Evolutionary conservation across 2,797 vertebrate species (phyloP), one percentile per base, ranked within the genome.

Genomic region (Yasuhikotakia modesta): DNA sequence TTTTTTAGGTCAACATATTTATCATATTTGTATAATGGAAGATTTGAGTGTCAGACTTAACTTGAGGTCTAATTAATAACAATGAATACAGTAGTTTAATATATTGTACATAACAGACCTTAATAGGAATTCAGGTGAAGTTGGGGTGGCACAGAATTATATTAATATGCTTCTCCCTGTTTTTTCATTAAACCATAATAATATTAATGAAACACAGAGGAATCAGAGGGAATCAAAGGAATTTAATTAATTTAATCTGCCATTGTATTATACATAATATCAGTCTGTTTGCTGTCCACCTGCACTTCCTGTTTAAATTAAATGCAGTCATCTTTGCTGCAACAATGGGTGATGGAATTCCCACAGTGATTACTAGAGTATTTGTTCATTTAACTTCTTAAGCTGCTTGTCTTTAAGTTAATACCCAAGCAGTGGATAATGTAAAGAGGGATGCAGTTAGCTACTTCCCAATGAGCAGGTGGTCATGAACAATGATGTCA

Each of bases 381-480:
- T 64, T 78, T 57, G 55, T 19, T 53, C 53, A 75, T 45, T 17
- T 71, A 76, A 12, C 21, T 19, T 22, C 21, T 14, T 76, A 58
- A 76, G 73, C 30, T 67, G 27, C 17, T 27, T 57, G 30, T 21
- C 57, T 75, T 55, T 55, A 48, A 53, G 22, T 57, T 83, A 24
- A 74, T 32, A 72, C 46, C 35, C 32, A 65, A 12, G 65, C 48
- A 79, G 55, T 17, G 45, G 22, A 79, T 78, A 65, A 80, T 80
- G 64, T 76, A 58, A 69, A 50, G 39, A 57, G 39, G 58, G n/a
- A 80, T 46, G 27, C 5, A 11, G 21, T 16, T 43, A 5, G 45
- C 30, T 57, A 70, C 5, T 10, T 48, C 45, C 76, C 48, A 74
- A 83, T 80, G 73, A 46, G 17, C 65, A 81, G 72, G 57, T 76